Percentiles rank a stretch among this genome's conserved stretches.
Conservation (phyloP, 2,797 vertebrate genomes). For the Adrianichthys oophorus region DNA sequence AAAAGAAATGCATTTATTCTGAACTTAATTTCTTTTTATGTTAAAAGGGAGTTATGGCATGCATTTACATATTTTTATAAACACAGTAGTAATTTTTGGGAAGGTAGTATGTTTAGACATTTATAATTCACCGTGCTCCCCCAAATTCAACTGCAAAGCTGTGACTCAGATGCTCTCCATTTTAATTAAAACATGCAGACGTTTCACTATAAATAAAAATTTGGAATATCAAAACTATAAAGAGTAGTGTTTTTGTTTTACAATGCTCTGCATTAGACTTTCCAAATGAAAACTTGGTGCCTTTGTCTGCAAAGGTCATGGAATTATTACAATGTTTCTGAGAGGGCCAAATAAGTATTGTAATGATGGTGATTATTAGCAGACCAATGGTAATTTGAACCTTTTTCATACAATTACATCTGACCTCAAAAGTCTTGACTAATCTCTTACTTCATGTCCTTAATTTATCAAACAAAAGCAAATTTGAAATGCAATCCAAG, state of each 20-base stretch:
- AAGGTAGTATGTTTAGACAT: too few relatives aligned
- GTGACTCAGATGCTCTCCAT: background rate
- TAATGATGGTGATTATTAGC: constrained; percentile 37
- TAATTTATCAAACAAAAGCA: constrained; percentile 48
- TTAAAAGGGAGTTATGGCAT: too few relatives aligned
- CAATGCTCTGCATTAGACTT: constrained; percentile 33
- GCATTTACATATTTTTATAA: too few relatives aligned
- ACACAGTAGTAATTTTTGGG: too few relatives aligned
- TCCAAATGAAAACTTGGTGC: constrained; percentile 23
- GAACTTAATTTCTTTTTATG: too few relatives aligned
- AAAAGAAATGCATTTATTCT: too few relatives aligned
- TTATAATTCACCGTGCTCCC: too few relatives aligned
- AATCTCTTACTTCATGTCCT: constrained; percentile 30
- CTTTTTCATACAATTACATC: constrained; percentile 40
- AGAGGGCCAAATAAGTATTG: constrained; percentile 54
- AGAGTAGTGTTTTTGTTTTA: constrained; percentile 21
- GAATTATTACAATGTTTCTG: constrained; percentile 46
- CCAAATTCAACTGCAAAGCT: background rate
- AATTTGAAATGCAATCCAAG: constrained; percentile 47
- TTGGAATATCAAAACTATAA: background rate
- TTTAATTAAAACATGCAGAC: background rate
- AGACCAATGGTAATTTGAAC: constrained; percentile 44
- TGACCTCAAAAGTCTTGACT: constrained; percentile 36
- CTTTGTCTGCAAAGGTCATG: constrained; percentile 44
- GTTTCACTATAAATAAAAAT: background rate